Conservation (phyloP, 2,113 vertebrate species). For the Elachura formosa region DNA sequence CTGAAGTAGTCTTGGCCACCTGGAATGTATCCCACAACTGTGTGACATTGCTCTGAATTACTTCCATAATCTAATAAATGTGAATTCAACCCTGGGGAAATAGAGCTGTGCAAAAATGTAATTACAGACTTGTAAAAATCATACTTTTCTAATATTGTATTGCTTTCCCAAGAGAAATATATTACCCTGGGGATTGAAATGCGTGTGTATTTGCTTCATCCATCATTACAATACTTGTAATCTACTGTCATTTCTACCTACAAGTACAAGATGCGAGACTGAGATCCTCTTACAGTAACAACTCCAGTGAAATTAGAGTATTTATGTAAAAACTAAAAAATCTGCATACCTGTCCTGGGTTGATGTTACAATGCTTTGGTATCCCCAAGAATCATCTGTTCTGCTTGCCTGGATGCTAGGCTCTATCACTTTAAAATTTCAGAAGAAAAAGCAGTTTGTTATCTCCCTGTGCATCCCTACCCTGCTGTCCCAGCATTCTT, state of each 20-base stretch:
- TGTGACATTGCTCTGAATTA: not conserved
- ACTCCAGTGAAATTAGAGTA: not conserved
- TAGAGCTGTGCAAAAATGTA: conserved; percentile 2
- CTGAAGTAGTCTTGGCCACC: not conserved
- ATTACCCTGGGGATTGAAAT: not conserved
- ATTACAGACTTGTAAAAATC: conserved; percentile 39
- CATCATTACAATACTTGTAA: not conserved
- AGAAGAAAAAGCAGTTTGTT: too few species aligned
- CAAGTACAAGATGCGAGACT: not conserved
- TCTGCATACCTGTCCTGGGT: too few species aligned
- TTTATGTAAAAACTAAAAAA: not conserved
- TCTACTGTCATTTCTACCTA: not conserved
- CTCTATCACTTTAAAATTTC: too few species aligned
- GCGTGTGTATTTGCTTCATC: not conserved
- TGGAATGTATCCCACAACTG: not conserved
- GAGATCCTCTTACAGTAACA: not conserved
- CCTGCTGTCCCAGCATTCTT: too few species aligned
- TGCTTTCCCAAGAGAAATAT: not conserved
- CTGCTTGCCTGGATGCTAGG: too few species aligned
- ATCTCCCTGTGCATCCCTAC: too few species aligned
- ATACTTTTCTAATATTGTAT: not conserved
- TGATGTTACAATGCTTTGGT: too few species aligned
- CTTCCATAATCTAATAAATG: not conserved
- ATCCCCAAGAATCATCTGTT: too few species aligned
- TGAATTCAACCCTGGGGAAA: conserved; percentile 13